Evolutionary conservation across 2,888 invertebrate species (phyloP).

Genomic region (Sinohyriopsis cumingii): DNA sequence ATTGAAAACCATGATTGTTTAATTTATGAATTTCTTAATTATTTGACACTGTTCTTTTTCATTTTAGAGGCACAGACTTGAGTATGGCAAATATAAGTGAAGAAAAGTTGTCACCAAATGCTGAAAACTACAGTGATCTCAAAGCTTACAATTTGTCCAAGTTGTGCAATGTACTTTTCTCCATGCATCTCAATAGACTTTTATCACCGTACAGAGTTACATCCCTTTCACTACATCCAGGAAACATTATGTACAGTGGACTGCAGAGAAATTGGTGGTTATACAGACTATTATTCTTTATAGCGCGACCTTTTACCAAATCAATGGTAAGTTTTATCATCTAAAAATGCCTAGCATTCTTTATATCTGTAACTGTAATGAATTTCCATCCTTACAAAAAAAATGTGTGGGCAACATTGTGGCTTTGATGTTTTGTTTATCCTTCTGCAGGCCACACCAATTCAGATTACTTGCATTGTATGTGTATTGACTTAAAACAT

Average conservation of each 20-base stretch:
- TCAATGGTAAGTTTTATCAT: slow-evolving; percentile 80
- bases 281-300: slow-evolving; percentile 83
- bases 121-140: slow-evolving; percentile 84
- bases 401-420: no score
- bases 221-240: slow-evolving; percentile 66
- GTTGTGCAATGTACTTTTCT: slow-evolving; percentile 88
- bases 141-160: slow-evolving; percentile 91
- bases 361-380: not conserved
- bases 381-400: no score
- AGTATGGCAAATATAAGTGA: slow-evolving; percentile 67
- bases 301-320: slow-evolving; percentile 94
- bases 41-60: not conserved
- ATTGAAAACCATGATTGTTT: no score
- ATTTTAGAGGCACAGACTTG: slow-evolving; percentile 64
- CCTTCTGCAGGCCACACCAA: no score
- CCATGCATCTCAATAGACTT: slow-evolving; percentile 80
- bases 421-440: no score
- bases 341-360: not conserved
- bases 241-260: slow-evolving; percentile 87
- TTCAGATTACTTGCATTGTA: no score
- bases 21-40: no score
- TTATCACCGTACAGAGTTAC: slow-evolving; percentile 50
- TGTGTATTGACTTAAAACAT: no score
- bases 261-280: slow-evolving; percentile 89
- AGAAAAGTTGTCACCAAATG: slow-evolving; percentile 79